These are phyloP conservation scores for Acheta domesticus DNA, from an alignment of 2,888 invertebrate genomes.

Conservation along the genomic window DNA sequence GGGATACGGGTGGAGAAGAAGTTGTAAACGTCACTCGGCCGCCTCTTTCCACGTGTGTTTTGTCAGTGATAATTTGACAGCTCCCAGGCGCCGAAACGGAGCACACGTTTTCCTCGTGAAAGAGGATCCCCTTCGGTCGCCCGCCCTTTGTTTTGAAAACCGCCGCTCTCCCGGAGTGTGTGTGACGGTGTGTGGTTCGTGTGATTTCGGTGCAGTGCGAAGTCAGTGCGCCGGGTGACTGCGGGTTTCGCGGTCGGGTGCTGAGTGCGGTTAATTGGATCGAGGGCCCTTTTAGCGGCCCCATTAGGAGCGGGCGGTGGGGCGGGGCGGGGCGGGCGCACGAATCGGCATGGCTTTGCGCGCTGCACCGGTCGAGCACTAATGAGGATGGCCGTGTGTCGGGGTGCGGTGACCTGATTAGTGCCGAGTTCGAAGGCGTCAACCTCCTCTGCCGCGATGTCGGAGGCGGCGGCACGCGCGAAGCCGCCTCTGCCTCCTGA, in stretches of 20 bases:
- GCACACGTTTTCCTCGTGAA: too few relatives aligned
- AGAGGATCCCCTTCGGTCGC: too few relatives aligned
- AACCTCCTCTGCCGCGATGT: neutral
- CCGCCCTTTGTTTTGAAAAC: too few relatives aligned
- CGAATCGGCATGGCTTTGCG: neutral
- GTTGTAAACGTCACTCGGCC: neutral
- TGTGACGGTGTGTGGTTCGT: neutral
- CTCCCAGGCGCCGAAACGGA: neutral
- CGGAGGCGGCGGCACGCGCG: constrained; percentile 18
- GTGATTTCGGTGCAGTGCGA: neutral
- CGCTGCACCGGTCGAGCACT: neutral
- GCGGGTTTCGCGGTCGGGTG: neutral
- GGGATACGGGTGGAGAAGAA: neutral
- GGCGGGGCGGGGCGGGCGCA: neutral
- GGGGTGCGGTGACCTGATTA: constrained; percentile 24
- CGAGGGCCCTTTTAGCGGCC: neutral
- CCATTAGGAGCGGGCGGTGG: neutral
- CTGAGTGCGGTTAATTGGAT: neutral
- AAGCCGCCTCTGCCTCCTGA: constrained; percentile 19
- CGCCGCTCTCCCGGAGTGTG: too few relatives aligned
- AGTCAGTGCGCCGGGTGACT: neutral
- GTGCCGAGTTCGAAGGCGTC: neutral
- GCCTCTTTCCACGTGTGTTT: neutral
- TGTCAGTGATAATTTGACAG: neutral
- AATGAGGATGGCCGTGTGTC: constrained; percentile 20